phyloP scores from a whole-genome alignment of 2,797 vertebrate species.

The Bradypodion ventrale region DNA sequence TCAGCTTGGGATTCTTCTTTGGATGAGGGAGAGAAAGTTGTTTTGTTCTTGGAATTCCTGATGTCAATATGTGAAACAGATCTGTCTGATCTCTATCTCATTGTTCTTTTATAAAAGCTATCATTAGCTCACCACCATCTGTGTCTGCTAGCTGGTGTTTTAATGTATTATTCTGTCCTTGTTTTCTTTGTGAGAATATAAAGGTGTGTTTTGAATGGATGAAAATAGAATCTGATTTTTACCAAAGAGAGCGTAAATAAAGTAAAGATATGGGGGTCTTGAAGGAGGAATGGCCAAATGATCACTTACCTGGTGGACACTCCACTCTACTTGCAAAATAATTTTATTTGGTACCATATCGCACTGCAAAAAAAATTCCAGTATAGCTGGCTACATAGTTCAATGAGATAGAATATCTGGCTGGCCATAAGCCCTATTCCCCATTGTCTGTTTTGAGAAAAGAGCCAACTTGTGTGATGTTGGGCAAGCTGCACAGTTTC shows the following conservation, averaged over 20 bases:
- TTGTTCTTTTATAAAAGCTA: background rate
- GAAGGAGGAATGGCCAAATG: background rate
- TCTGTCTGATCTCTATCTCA: background rate
- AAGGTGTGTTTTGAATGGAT: background rate
- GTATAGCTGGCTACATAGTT: no score
- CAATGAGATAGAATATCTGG: no score
- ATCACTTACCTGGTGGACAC: no score
- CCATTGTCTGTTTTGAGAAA: no score
- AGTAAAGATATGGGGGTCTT: no score
- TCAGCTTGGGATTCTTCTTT: background rate
- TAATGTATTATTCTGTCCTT: background rate
- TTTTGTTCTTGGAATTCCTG: slow-evolving; percentile 13
- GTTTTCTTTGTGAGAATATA: background rate
- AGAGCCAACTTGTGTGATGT: no score
- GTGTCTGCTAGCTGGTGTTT: background rate
- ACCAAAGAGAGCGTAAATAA: background rate
- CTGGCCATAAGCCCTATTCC: no score
- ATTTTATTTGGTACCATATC: background rate
- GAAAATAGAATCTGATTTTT: background rate
- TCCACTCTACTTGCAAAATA: background rate
- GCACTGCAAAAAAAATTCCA: background rate
- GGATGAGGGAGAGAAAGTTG: background rate
- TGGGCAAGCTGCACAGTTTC: no score
- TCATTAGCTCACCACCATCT: background rate
- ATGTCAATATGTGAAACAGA: background rate